Evolutionary conservation across 2,113 vertebrate species (phyloP).

Genomic region (Myotis lucifugus): DNA sequence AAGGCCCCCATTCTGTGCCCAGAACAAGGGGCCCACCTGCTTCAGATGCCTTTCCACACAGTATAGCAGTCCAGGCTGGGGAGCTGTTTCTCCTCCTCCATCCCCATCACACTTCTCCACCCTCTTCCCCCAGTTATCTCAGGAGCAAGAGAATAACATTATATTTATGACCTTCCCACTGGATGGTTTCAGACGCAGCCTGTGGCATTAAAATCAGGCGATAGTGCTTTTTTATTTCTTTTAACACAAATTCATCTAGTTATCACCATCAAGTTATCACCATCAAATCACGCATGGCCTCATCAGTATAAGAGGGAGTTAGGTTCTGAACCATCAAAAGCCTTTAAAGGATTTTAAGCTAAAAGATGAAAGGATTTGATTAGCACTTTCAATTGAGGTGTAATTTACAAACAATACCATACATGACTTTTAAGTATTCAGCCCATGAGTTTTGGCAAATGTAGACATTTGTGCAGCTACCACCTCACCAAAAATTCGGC

Average conservation of each 20-base stretch:
- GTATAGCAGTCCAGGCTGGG: background rate
- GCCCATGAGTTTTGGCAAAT: background rate
- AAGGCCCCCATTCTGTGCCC: background rate
- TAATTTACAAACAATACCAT: background rate
- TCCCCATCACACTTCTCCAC: background rate
- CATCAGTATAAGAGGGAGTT: background rate
- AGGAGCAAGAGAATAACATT: background rate
- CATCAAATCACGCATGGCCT: background rate
- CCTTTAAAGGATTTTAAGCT: background rate
- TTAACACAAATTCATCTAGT: background rate
- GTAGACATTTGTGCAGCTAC: background rate
- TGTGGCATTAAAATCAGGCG: background rate
- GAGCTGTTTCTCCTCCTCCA: fast-evolving
- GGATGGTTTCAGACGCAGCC: background rate
- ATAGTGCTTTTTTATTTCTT: background rate
- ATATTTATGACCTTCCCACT: too few species aligned
- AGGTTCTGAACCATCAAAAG: background rate
- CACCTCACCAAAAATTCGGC: background rate
- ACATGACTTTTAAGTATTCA: background rate
- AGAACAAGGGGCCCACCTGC: background rate
- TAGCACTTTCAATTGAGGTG: background rate
- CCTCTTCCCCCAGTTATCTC: background rate
- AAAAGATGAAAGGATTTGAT: background rate
- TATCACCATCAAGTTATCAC: background rate
- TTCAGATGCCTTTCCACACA: background rate